These are phyloP conservation scores for Lasioglossum vierecki DNA, from an alignment of 2,888 invertebrate genomes.

Conservation along the genomic window DNA sequence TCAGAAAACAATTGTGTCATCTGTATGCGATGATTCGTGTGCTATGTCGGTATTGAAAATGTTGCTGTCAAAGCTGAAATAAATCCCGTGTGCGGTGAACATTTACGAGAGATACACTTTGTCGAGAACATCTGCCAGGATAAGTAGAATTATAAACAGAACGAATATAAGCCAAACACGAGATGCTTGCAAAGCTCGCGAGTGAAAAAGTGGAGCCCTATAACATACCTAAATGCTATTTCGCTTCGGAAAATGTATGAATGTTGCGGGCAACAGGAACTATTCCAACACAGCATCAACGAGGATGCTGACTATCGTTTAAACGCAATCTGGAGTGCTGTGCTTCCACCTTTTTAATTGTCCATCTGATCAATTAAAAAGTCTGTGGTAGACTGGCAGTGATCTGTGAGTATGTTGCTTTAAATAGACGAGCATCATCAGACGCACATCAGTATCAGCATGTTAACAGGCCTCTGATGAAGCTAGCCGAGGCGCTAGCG, in stretches of 20 bases:
- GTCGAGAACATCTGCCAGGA: not conserved
- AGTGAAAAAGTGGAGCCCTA: not conserved
- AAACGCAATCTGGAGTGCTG: not conserved
- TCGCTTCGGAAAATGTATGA: not conserved
- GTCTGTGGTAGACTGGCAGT: not conserved
- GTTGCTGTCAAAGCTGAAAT: not conserved
- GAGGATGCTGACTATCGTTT: not conserved
- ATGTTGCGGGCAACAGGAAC: not conserved
- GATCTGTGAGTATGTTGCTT: constrained; percentile 3
- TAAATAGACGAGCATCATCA: constrained; percentile 15
- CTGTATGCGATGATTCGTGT: not conserved
- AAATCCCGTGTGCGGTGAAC: not conserved
- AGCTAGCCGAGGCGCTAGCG: not conserved
- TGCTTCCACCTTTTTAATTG: constrained; percentile 3
- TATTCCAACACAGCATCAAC: not conserved
- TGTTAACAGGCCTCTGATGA: constrained; percentile 9
- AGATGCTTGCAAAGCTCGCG: not conserved
- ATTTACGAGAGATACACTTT: not conserved
- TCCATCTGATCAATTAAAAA: constrained; percentile 10
- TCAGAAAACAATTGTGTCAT: not conserved
- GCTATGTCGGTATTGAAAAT: not conserved
- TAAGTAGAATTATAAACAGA: constrained; percentile 5
- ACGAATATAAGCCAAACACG: not conserved
- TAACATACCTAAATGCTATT: not conserved
- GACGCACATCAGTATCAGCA: constrained; percentile 9